phyloP scores from a whole-genome alignment of 1,140 invertebrate genomes.

The Asobara japonica region DNA sequence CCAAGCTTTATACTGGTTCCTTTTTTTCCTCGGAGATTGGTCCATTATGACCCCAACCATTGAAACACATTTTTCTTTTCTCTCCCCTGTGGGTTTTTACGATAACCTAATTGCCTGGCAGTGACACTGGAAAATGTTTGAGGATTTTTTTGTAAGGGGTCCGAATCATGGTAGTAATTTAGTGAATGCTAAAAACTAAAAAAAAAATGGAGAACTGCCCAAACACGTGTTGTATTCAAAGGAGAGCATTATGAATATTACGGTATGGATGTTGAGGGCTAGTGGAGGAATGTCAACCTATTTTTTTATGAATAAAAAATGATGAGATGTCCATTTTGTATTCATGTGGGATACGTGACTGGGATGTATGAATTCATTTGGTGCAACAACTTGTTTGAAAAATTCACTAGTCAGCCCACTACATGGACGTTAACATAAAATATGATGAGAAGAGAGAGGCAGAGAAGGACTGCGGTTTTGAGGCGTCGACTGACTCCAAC shows the following conservation, averaged over 20 bases:
- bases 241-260: not conserved
- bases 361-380: not conserved
- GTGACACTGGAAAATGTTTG: not conserved
- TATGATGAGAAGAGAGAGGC: not conserved
- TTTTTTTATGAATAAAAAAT: conserved; percentile 9
- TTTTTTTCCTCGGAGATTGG: not conserved
- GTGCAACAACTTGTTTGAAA: not conserved
- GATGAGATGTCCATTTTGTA: not conserved
- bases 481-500: not conserved
- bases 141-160: not conserved
- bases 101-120: conserved; percentile 2
- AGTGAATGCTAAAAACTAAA: not conserved
- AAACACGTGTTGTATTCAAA: not conserved
- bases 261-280: not conserved
- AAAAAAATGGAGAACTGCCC: not conserved
- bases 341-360: not conserved
- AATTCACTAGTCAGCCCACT: not conserved
- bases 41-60: not conserved
- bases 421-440: not conserved
- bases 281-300: not conserved
- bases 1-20: not conserved
- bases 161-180: not conserved
- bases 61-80: not conserved
- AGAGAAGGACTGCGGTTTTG: not conserved
- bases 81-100: not conserved